Conservation (phyloP, 2,888 invertebrate species). For the Caenorhabditis sp. region DNA sequence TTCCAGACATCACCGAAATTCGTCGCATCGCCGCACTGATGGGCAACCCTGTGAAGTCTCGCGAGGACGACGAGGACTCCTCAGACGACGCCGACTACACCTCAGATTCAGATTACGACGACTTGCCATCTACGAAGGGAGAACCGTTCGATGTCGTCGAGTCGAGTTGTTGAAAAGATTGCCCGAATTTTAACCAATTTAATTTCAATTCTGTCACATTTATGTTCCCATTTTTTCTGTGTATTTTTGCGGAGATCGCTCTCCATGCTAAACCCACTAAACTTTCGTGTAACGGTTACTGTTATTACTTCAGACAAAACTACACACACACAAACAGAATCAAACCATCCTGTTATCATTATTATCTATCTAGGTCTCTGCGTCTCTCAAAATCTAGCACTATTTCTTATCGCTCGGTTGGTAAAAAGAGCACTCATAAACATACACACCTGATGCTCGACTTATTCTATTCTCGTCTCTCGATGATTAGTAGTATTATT, state of each 20-base stretch:
- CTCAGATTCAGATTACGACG: not conserved
- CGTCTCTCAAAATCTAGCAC: no score
- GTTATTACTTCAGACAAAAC: no score
- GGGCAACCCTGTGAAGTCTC: slow-evolving; percentile 12
- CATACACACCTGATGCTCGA: no score
- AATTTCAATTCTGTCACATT: not conserved
- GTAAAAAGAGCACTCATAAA: no score
- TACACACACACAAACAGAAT: no score
- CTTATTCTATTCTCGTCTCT: not conserved
- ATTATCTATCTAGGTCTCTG: no score
- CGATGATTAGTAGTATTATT: not conserved
- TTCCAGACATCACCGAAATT: slow-evolving; percentile 24
- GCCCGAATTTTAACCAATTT: not conserved
- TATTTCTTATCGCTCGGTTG: no score
- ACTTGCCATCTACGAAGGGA: not conserved
- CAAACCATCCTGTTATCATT: no score
- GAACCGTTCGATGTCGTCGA: slow-evolving; percentile 5
- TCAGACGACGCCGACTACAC: slow-evolving; percentile 15
- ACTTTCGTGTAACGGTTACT: not conserved
- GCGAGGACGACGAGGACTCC: not conserved
- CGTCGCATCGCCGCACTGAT: slow-evolving; percentile 22
- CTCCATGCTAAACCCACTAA: not conserved
- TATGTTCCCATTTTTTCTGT: no score
- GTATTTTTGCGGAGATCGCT: no score
- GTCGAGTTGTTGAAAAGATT: slow-evolving; percentile 15